phyloP scores from a whole-genome alignment of 2,113 vertebrate species.

The Numida meleagris region DNA sequence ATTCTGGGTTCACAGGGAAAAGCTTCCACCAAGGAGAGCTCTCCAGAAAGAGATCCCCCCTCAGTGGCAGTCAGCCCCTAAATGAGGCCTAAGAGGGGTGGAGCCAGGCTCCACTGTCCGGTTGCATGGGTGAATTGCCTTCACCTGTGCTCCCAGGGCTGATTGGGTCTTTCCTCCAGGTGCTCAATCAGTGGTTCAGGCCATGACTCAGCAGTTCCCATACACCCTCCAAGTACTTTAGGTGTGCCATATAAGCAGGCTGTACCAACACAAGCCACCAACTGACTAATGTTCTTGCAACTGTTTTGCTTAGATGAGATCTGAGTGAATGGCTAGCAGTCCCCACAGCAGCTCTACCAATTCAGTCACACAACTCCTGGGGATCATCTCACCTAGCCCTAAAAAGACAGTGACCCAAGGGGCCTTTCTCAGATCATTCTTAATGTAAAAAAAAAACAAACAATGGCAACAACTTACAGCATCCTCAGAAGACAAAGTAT shows the following conservation, averaged over 20 bases:
- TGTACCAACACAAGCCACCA: not conserved
- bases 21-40: too few relatives aligned
- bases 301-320: not conserved
- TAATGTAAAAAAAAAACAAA: slow-evolving; percentile 31
- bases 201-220: too few relatives aligned
- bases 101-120: too few relatives aligned
- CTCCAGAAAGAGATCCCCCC: too few relatives aligned
- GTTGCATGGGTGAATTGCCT: too few relatives aligned
- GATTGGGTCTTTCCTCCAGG: too few relatives aligned
- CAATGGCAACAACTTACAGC: not conserved
- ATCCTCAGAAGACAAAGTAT: not conserved
- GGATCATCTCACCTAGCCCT: not conserved
- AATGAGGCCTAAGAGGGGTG: too few relatives aligned
- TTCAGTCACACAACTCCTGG: not conserved
- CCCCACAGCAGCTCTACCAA: not conserved
- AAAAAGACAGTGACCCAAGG: not conserved
- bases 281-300: not conserved
- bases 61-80: too few relatives aligned
- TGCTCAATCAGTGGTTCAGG: too few relatives aligned
- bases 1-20: too few relatives aligned
- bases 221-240: not conserved
- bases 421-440: not conserved
- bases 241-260: not conserved
- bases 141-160: too few relatives aligned
- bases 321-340: not conserved